phyloP scores from a whole-genome alignment of 2,888 invertebrate genomes.

The Nycteola revayana region DNA sequence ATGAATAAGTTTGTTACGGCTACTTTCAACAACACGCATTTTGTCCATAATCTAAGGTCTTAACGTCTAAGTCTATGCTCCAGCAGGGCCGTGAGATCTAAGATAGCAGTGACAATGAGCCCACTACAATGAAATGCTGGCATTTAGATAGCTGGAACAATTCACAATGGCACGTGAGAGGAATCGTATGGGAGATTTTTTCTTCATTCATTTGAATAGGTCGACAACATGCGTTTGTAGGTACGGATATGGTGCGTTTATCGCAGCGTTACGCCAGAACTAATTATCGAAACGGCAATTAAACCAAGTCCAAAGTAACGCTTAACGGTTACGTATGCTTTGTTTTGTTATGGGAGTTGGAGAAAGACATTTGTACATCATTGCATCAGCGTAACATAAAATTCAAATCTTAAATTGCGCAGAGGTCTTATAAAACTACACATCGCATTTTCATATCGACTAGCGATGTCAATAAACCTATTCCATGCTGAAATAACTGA shows the following conservation, averaged over 20 bases:
- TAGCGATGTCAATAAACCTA: too few relatives aligned
- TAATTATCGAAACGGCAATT: conserved; percentile 39
- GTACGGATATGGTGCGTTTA: conserved; percentile 36
- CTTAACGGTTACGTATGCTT: conserved; percentile 29
- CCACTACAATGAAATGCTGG: conserved; percentile 66
- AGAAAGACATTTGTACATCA: conserved; percentile 19
- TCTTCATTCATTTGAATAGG: conserved; percentile 43
- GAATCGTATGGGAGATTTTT: conserved; percentile 68
- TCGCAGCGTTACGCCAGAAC: conserved; percentile 31
- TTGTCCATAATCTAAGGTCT: conserved; percentile 22
- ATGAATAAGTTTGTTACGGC: conserved; percentile 8
- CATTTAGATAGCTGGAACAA: conserved; percentile 61
- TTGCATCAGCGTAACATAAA: conserved; percentile 13
- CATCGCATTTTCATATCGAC: too few relatives aligned
- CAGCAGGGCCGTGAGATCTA: conserved; percentile 53
- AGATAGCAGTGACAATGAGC: conserved; percentile 67
- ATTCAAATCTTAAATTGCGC: conserved; percentile 4
- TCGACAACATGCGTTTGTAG: conserved; percentile 35
- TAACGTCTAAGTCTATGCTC: conserved; percentile 6
- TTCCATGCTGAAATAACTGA: too few relatives aligned
- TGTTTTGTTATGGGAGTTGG: conserved; percentile 28
- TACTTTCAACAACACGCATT: conserved; percentile 19
- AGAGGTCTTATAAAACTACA: too few relatives aligned
- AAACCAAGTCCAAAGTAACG: conserved; percentile 23
- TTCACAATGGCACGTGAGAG: conserved; percentile 75